Base-by-base conservation (phyloP, 2,797 vertebrate species). In the Catharus ustulatus region DNA sequence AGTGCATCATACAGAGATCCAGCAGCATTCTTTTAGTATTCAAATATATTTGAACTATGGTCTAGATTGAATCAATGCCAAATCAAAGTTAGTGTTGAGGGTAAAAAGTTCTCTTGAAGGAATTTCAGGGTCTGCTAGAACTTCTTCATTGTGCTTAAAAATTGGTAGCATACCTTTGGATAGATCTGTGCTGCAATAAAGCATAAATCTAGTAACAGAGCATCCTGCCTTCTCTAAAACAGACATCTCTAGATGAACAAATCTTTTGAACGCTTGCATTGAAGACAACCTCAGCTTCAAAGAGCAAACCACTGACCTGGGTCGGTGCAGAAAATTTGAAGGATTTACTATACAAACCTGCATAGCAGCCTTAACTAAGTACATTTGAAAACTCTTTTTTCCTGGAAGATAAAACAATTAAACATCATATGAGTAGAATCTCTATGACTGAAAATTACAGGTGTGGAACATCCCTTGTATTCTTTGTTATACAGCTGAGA, bases 241-340 rank as follows among this genome's bases (percentile, higher is more conserved):
- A 83, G 88, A 71, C 49, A 62, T 77, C 42, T 90, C 74, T 92
- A 36, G 58, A 79, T 0, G 27, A 92, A 57, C 49, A 67, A n/a
- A 58, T 61, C 85, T 79, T 93, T 82, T 80, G 88, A 94, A 89
- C 6, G 0, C 9, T 77, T 61, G 57, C 40, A 23, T 12, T 82
- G 77, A 90, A 87, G 80, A 66, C 26, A 86, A 84, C 73, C 66
- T 89, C 79, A 77, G n/a, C 85, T 91, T 96, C 87, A 94, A 94
- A 96, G 83, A 91, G 48, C 42, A 86, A 87, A 81, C 26, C 36
- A 69, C 48, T 90, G 79, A 86, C 73, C 76, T 78, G 68, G n/a
- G 69, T 54, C 0, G 0, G 68, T 81, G 87, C 16, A 87, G 81
- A 92, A 87, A 85, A 68, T 43, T 7, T 64, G 76, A 95, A 93